A percentile compares a stretch with the other conserved stretches of the same genome.
Conservation (phyloP, 2,888 invertebrate genomes). For the Hirtodrosophila cameraria region DNA sequence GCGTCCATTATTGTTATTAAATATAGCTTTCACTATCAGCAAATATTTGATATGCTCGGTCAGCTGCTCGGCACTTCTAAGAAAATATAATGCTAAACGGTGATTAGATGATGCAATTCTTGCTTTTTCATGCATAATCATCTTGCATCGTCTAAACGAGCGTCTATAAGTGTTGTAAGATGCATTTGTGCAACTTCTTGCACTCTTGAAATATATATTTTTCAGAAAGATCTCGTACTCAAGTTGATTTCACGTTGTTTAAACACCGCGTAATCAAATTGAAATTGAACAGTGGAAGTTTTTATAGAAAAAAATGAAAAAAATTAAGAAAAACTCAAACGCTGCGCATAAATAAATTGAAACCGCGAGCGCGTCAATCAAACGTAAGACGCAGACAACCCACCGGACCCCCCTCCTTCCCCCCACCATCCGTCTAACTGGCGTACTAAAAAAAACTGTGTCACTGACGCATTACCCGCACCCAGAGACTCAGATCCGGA, state of each 20-base stretch:
- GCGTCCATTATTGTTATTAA: slow-evolving; percentile 18
- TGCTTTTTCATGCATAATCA: too few species aligned
- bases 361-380: slow-evolving; percentile 56
- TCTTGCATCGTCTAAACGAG: too few species aligned
- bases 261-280: slow-evolving; percentile 42
- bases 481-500: slow-evolving; percentile 34
- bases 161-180: too few species aligned
- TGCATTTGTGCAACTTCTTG: too few species aligned
- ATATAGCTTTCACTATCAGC: slow-evolving; percentile 39
- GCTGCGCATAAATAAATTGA: slow-evolving; percentile 61
- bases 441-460: slow-evolving; percentile 59
- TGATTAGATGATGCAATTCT: too few species aligned
- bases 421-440: neutral
- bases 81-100: too few species aligned
- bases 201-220: too few species aligned
- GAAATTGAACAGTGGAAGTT: slow-evolving; percentile 47
- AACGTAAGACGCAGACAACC: slow-evolving; percentile 11
- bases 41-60: slow-evolving; percentile 1
- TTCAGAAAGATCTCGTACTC: too few species aligned
- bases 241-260: too few species aligned
- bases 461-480: slow-evolving; percentile 53
- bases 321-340: slow-evolving; percentile 40
- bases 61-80: too few species aligned
- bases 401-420: neutral
- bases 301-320: neutral